A percentile compares a stretch with the other conserved stretches of the same genome.
Conservation (phyloP, 2,113 vertebrate species). For the Falcunculus frontatus region DNA sequence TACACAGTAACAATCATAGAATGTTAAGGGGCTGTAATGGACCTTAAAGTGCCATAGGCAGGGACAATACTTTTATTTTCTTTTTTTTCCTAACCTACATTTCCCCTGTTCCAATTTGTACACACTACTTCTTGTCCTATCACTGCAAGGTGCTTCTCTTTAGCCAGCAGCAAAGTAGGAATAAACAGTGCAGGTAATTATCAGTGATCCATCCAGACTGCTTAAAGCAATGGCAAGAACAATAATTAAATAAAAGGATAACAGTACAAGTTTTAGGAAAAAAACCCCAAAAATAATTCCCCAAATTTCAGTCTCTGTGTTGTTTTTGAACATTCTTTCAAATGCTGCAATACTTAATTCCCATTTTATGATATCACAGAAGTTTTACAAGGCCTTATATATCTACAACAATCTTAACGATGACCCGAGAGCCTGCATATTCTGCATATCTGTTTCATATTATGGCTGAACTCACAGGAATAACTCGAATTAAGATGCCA, state of each 20-base stretch:
- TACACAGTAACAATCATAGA: background rate
- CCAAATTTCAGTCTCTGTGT: background rate
- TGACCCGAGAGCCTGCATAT: background rate
- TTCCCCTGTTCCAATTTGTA: background rate
- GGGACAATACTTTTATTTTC: background rate
- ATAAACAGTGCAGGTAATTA: background rate
- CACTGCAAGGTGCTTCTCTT: background rate
- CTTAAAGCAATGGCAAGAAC: background rate
- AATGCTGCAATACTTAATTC: background rate
- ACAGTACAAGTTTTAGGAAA: background rate
- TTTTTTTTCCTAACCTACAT: background rate
- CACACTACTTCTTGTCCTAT: background rate
- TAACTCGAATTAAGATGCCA: background rate
- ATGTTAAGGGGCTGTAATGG: background rate
- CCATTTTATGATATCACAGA: slow-evolving; percentile 21
- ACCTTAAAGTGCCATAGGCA: background rate
- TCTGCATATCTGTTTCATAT: background rate
- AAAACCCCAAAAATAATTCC: background rate
- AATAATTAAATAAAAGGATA: background rate
- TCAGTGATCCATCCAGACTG: background rate
- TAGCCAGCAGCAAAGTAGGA: background rate
- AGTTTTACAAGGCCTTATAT: background rate
- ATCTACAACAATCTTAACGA: background rate
- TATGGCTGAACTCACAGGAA: background rate
- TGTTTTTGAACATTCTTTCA: background rate